Evolutionary conservation across 2,113 vertebrate genomes (phyloP).

Genomic region (Cyphomyrus discorhynchus): DNA sequence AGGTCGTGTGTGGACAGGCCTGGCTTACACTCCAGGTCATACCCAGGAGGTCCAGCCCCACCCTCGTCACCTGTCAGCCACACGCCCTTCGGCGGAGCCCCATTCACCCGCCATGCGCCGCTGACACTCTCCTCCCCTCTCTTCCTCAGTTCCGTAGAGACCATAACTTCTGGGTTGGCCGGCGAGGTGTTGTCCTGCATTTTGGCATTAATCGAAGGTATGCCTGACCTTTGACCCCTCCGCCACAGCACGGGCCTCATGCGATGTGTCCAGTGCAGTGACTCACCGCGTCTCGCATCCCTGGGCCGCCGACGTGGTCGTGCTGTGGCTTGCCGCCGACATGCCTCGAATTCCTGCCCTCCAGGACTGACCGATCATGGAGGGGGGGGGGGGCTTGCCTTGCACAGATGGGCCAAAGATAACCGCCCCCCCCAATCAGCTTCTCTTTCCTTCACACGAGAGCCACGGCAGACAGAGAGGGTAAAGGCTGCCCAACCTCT

Average conservation of each 20-base stretch:
- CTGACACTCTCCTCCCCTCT: background rate
- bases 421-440: background rate
- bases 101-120: background rate
- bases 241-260: background rate
- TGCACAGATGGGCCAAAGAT: conserved; percentile 7
- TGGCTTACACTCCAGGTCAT: background rate
- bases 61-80: conserved; percentile 14
- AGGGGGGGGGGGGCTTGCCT: background rate
- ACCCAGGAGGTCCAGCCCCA: background rate
- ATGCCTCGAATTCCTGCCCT: conserved; percentile 19
- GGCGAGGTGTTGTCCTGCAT: background rate
- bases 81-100: background rate
- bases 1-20: conserved; percentile 10
- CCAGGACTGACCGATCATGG: conserved; percentile 10
- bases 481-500: background rate
- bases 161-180: background rate
- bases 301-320: background rate
- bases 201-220: background rate
- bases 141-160: background rate
- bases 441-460: background rate
- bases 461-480: background rate
- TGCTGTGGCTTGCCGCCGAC: conserved; percentile 4
- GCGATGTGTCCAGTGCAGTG: background rate
- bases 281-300: background rate
- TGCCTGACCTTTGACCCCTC: background rate